Conservation (phyloP, 2,797 vertebrate species). For the Anguilla megastoma region DNA sequence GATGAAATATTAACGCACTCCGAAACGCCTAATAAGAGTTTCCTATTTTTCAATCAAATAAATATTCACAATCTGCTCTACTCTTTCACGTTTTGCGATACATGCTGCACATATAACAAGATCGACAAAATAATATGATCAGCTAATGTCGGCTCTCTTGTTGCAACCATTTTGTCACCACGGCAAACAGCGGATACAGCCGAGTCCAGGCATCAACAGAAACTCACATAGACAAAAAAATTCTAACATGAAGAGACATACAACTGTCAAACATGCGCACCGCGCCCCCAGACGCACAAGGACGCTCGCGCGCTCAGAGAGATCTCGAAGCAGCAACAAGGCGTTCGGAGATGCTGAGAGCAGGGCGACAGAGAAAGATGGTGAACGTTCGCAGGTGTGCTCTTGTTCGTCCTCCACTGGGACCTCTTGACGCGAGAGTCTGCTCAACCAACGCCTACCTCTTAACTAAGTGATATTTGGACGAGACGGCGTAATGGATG, state of each 20-base stretch:
- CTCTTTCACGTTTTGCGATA: background rate
- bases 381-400: background rate
- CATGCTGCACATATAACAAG: background rate
- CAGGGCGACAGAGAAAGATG: constrained; percentile 12
- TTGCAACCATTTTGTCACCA: background rate
- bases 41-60: background rate
- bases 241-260: background rate
- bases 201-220: background rate
- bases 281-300: constrained; percentile 1
- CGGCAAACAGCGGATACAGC: background rate
- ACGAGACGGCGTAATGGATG: constrained; percentile 17
- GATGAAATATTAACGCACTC: background rate
- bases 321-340: constrained; percentile 23
- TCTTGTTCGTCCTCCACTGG: background rate
- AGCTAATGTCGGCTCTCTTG: background rate
- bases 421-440: constrained; percentile 6
- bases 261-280: background rate
- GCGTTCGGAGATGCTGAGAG: background rate
- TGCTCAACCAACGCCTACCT: background rate
- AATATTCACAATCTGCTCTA: background rate
- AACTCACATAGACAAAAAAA: background rate
- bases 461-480: background rate
- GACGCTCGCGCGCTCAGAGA: background rate
- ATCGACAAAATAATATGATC: background rate
- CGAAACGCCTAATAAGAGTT: background rate